A percentile compares a stretch with the other conserved stretches of the same genome.
Evolutionary conservation across 2,888 invertebrate genomes (phyloP).

Genomic region (Branchellion lobata): DNA sequence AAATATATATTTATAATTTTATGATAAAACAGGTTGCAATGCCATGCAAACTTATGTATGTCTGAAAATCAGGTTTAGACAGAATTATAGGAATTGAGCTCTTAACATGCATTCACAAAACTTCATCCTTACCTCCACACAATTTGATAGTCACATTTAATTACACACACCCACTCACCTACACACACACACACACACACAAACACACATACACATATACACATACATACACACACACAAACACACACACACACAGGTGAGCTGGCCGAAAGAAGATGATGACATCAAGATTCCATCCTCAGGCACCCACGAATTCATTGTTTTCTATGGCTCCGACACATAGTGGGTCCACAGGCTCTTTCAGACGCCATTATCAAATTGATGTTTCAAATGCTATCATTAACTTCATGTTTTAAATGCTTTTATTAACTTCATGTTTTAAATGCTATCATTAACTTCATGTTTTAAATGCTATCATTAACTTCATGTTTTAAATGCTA

Average conservation of each 20-base stretch:
- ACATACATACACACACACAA: constrained; percentile 36
- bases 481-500: too few species aligned
- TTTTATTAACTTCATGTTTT: background rate
- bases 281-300: constrained; percentile 37
- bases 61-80: background rate
- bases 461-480: too few species aligned
- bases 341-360: constrained; percentile 10
- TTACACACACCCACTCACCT: background rate
- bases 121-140: too few species aligned
- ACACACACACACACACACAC: constrained; percentile 2
- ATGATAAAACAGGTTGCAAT: background rate
- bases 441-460: too few species aligned
- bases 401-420: background rate
- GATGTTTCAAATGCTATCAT: background rate
- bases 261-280: constrained; percentile 34
- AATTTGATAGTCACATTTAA: too few species aligned
- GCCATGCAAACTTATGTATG: background rate
- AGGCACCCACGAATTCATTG: constrained; percentile 37
- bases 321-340: constrained; percentile 40
- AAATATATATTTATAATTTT: background rate
- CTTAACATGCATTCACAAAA: too few species aligned
- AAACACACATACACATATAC: constrained; percentile 36
- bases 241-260: constrained; percentile 32
- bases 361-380: too few species aligned
- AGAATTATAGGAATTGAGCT: too few species aligned